Conservation (phyloP, 2,888 invertebrate genomes). For the Eumacrocentrus americanus region DNA sequence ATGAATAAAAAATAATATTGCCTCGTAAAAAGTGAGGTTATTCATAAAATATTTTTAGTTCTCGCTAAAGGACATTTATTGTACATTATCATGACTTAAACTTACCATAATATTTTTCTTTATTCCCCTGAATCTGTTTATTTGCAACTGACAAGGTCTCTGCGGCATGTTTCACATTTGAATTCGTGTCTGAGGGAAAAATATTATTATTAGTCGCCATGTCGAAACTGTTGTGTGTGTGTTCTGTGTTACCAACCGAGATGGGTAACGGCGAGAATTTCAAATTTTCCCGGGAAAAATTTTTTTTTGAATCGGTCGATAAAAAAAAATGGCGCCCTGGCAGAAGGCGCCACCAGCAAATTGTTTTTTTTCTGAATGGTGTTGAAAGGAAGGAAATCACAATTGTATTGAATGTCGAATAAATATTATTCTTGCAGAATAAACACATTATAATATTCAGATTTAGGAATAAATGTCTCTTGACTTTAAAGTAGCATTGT, state of each 20-base stretch:
- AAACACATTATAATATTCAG: not conserved
- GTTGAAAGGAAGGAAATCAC: not conserved
- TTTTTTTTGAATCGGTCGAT: not conserved
- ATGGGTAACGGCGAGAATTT: no score
- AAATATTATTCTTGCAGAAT: not conserved
- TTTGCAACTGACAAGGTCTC: conserved; percentile 32
- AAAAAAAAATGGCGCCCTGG: not conserved
- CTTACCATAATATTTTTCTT: conserved; percentile 46
- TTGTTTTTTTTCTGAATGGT: not conserved
- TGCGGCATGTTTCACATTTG: conserved; percentile 23
- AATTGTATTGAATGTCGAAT: not conserved
- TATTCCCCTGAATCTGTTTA: conserved; percentile 32
- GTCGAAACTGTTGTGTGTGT: not conserved
- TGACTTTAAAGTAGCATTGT: not conserved
- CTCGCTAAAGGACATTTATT: not conserved
- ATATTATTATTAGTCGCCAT: conserved; percentile 39
- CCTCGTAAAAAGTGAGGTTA: conserved; percentile 18
- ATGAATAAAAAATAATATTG: not conserved
- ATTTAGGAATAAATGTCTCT: not conserved
- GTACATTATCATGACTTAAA: conserved; percentile 30
- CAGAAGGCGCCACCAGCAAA: not conserved
- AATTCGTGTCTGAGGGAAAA: conserved; percentile 30
- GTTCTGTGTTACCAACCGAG: not conserved
- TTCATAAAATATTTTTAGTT: not conserved
- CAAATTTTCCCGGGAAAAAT: not conserved